Base-by-base conservation (phyloP, 1,140 invertebrate species). In the Drosophila repletoides region DNA sequence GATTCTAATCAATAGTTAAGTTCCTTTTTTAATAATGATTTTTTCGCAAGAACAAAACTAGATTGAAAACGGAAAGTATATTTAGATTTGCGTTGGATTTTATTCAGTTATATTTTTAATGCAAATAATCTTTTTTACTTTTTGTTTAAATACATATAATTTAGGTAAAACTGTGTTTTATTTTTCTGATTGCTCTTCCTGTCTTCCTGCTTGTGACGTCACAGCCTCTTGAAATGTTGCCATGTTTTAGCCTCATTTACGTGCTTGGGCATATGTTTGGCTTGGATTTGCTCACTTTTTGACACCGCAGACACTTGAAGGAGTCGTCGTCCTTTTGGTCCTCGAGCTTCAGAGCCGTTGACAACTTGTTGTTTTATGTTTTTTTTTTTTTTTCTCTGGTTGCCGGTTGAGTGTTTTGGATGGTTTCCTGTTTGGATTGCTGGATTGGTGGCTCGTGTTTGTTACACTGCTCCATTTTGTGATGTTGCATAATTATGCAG, bases 401-500 rank as follows among this genome's bases (percentile, higher is more conserved):
- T 48, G 24, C 6, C 19, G 55, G 12, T 14, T 22, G 40, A 36
- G 24, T 43, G 21, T 15, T 17, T 33, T 38, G 51, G 2, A n/a
- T 48, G 43, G 14, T 28, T 43, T 56, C 21, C 2, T 31, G 43
- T 5, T 24, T 19, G n/a, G 6, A 3, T 52, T 45, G 14, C 10
- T 65, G 31, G 6, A 12, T 29, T 12, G 21, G 4, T 41, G 36
- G 21, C 41, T 29, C 19, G 36, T 56, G 52, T 48, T 38, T 60
- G 45, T 28, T 38, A 38, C 56, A 40, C 38, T 69, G 63, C 55
- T 60, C 53, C 41, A 63, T 55, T 64, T 56, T 49, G 31, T 48
- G 49, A 26, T 56, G 51, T 67, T 67, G 68, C 68, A 71, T 71
- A 71, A 71, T 71, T 71, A 71, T 71, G 68, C 63, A 41, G 14